These are phyloP conservation scores for Diabrotica undecimpunctata DNA, from an alignment of 1,140 invertebrate genomes.

Conservation along the genomic window DNA sequence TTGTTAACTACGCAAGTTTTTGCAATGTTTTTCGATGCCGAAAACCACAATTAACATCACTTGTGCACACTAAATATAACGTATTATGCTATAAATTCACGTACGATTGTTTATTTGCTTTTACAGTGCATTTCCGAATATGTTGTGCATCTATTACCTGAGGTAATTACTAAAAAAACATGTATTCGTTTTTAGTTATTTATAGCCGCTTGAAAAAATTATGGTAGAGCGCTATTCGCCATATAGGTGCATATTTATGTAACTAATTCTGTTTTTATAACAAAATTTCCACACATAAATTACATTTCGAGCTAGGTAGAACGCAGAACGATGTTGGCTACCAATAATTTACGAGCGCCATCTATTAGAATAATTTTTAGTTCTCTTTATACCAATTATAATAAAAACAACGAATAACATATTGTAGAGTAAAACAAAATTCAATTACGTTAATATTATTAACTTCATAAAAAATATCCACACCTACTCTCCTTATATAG, in stretches of 20 bases:
- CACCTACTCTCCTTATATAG: too few species aligned
- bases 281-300: not conserved
- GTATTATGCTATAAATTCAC: not conserved
- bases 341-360: too few species aligned
- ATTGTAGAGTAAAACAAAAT: too few species aligned
- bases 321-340: too few species aligned
- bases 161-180: conserved; percentile 5
- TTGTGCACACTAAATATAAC: not conserved
- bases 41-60: not conserved
- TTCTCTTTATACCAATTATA: too few species aligned
- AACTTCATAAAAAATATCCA: too few species aligned
- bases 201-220: not conserved
- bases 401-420: too few species aligned
- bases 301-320: not conserved
- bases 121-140: not conserved
- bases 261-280: conserved; percentile 1
- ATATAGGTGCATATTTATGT: conserved; percentile 2
- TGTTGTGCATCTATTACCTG: not conserved
- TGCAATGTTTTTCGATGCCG: conserved; percentile 17
- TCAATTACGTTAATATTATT: too few species aligned
- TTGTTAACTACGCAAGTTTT: conserved; percentile 18
- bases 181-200: conserved; percentile 3
- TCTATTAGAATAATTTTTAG: too few species aligned
- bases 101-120: not conserved
- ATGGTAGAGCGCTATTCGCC: not conserved